Base-by-base conservation (phyloP, 2,113 vertebrate species). In the Misgurnus anguillicaudatus region DNA sequence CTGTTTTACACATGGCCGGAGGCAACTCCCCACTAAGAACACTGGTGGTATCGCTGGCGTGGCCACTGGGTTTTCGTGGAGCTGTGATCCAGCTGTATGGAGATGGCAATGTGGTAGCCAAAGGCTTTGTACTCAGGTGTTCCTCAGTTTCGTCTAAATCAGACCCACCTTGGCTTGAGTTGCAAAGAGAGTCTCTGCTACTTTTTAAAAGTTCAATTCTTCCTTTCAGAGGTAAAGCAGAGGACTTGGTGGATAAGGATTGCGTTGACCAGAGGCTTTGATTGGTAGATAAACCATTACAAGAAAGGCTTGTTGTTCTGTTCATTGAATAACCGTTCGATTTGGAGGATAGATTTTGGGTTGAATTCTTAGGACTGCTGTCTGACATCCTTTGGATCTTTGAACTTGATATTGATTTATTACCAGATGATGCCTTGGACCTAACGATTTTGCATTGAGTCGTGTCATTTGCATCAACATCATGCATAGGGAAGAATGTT, bases 1-100 rank as follows among this genome's bases (percentile, higher is more conserved):
- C 94, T 0, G 98, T 98, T 89, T 97, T 98, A 36, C 96, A 96
- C 98, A 99, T 99, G 81, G 98, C 98, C 0, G 98, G 98, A 0
- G 98, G 98, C 21, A 99, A 88, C 86, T 99, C 98, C 5, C 98
- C 98, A 0, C 98, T 99, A 80, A 99, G 87, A 63, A 99, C 95
- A 2, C 98, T 99, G 83, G 97, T 99, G 88, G 96, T 97, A 90
- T 99, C 98, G 0, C 98, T 99, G 0, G 95, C 94, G 0, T 99
- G 96, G 1, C 96, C 98, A 0, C 96, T 98, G 85, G 98, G 96
- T 62, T 88, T 90, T 47, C 96, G 92, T 0, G 98, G 98, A 0
- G 95, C 94, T 0, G 98, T 99, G 78, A 99, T 87, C 78, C 92
- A 95, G 90, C 95, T 97, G 90, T 99, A 99, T 0, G 98, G 98